Evolutionary conservation across 2,797 vertebrate genomes (phyloP).

Genomic region (Euthynnus affinis): DNA sequence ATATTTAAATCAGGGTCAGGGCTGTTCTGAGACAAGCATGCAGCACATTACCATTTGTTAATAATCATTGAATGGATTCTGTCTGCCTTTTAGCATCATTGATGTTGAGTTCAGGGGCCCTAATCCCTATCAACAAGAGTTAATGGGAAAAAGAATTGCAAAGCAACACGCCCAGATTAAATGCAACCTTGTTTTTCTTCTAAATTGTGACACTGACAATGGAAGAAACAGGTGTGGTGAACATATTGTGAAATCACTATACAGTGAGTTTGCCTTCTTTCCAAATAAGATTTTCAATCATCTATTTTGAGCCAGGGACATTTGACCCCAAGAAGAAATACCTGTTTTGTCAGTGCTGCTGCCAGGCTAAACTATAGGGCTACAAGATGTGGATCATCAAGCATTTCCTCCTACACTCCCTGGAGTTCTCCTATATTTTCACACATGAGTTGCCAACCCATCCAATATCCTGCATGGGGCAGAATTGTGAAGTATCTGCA

Average conservation of each 20-base stretch:
- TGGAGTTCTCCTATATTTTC: conserved; percentile 57
- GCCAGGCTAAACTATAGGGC: conserved; percentile 46
- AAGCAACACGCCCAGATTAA: conserved; percentile 30
- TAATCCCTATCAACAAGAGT: conserved; percentile 60
- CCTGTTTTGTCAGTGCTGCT: conserved; percentile 32
- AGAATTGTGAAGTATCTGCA: conserved; percentile 60
- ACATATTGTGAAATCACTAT: not conserved
- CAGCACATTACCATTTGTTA: conserved; percentile 58
- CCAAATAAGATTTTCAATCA: not conserved
- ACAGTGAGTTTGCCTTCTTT: not conserved
- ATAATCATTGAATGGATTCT: conserved; percentile 63
- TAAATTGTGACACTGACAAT: conserved; percentile 1
- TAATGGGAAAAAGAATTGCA: conserved; percentile 65
- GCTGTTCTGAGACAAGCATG: conserved; percentile 43
- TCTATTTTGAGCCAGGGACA: conserved; percentile 14
- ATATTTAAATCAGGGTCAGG: conserved; percentile 62
- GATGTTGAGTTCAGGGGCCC: conserved; percentile 62
- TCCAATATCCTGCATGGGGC: conserved; percentile 58
- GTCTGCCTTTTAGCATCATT: conserved; percentile 63
- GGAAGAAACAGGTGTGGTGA: not conserved
- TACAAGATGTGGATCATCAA: conserved; percentile 65
- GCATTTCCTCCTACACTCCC: conserved; percentile 56
- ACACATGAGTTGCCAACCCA: conserved; percentile 69
- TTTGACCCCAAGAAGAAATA: conserved; percentile 32
- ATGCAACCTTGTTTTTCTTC: conserved; percentile 6